Evolutionary conservation across 2,888 invertebrate species (phyloP).

Genomic region (Drosophila diplacantha): DNA sequence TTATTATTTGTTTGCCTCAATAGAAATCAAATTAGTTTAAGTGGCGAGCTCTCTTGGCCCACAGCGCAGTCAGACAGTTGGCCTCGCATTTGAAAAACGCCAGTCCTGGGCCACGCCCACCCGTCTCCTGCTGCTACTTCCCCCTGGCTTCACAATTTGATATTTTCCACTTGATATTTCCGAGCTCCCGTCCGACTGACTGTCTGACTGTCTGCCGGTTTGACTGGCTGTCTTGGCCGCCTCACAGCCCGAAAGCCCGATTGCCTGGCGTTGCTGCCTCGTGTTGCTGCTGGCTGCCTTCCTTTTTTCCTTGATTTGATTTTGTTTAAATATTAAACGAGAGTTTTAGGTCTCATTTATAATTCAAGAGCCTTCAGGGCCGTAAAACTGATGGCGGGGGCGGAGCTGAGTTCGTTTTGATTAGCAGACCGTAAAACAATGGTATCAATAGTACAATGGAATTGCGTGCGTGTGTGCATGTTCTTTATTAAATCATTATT

Average conservation of each 20-base stretch:
- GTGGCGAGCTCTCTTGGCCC: slow-evolving; percentile 50
- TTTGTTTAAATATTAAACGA: slow-evolving; percentile 71
- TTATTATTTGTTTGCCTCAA: slow-evolving; percentile 72
- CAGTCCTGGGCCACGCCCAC: slow-evolving; percentile 30
- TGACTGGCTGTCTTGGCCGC: slow-evolving; percentile 11
- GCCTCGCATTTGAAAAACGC: slow-evolving; percentile 57
- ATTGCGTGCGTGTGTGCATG: slow-evolving; percentile 38
- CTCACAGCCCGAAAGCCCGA: slow-evolving; percentile 19
- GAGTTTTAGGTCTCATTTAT: slow-evolving; percentile 69
- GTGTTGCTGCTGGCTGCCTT: slow-evolving; percentile 31
- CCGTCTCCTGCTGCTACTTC: not conserved
- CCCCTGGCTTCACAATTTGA: slow-evolving; percentile 27
- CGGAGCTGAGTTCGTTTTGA: slow-evolving; percentile 58
- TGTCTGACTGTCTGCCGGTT: slow-evolving; percentile 16
- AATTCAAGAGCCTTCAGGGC: slow-evolving; percentile 51
- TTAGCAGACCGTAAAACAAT: slow-evolving; percentile 69
- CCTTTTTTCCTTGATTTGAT: slow-evolving; percentile 60
- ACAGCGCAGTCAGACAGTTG: slow-evolving; percentile 39
- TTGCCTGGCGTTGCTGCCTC: slow-evolving; percentile 33
- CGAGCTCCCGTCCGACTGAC: slow-evolving; percentile 38
- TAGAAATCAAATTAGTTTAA: slow-evolving; percentile 72
- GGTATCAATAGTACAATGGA: slow-evolving; percentile 59
- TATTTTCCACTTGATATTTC: slow-evolving; percentile 51
- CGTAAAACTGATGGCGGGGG: slow-evolving; percentile 18
- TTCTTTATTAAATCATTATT: slow-evolving; percentile 65